These are phyloP conservation scores for Phrynosoma blainvillii DNA, from an alignment of 2,113 vertebrate genomes.

Conservation along the genomic window DNA sequence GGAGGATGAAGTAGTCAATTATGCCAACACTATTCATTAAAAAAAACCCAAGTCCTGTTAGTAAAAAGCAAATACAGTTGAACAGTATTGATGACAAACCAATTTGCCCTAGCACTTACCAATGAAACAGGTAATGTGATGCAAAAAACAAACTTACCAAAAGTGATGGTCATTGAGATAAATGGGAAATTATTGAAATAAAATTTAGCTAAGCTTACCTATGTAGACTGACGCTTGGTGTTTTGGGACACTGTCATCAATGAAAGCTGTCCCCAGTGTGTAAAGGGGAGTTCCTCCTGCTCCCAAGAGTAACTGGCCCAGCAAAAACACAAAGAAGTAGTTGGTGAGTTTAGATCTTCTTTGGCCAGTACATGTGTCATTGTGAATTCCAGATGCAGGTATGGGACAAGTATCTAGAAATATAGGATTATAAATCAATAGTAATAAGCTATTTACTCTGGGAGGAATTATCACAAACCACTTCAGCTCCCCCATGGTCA, in stretches of 20 bases:
- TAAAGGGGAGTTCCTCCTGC: constrained; percentile 81
- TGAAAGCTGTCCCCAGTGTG: constrained; percentile 81
- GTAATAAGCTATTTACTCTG: not conserved
- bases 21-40: too few species aligned
- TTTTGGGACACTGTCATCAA: constrained; percentile 82
- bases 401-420: constrained; percentile 72
- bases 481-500: too few species aligned
- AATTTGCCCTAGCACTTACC: too few species aligned
- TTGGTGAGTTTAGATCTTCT: constrained; percentile 61
- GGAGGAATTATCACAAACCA: not conserved
- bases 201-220: constrained; percentile 69
- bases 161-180: not conserved
- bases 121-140: not conserved
- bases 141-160: not conserved
- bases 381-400: constrained; percentile 26
- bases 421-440: constrained; percentile 15
- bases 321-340: constrained; percentile 79
- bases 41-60: not conserved
- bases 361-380: constrained; percentile 50
- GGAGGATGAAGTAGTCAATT: not conserved
- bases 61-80: not conserved
- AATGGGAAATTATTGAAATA: not conserved
- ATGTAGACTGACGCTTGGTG: constrained; percentile 83
- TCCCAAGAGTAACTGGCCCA: constrained; percentile 80
- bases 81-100: too few species aligned